Evolutionary conservation across 2,113 vertebrate genomes (phyloP).

Genomic region (Sciurus niger): DNA sequence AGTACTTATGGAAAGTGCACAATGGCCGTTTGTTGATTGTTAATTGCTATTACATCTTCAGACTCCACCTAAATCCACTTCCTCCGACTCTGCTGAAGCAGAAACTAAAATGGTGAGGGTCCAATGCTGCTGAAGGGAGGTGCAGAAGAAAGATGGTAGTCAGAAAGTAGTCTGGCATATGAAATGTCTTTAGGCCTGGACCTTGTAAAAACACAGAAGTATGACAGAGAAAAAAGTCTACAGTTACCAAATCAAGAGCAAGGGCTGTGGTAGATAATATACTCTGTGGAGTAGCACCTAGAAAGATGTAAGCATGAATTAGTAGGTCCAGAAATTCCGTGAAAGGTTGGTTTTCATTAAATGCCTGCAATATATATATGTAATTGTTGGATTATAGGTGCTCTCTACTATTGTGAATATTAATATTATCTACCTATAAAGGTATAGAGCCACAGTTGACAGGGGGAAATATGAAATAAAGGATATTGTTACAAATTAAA

Average conservation of each 20-base stretch:
- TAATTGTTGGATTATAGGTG: not conserved
- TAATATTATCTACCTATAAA: not conserved
- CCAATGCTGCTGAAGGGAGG: not conserved
- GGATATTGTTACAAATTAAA: not conserved
- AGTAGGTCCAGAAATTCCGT: not conserved
- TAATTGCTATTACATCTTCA: not conserved
- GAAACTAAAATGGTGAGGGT: not conserved
- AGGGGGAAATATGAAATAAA: not conserved
- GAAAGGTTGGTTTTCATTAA: not conserved
- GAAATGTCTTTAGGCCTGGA: not conserved
- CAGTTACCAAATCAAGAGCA: not conserved
- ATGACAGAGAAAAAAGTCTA: not conserved
- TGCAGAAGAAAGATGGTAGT: not conserved
- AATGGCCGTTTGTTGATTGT: not conserved
- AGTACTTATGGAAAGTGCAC: not conserved
- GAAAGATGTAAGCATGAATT: not conserved
- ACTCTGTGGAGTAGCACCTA: not conserved
- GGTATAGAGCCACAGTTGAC: not conserved
- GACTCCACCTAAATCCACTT: not conserved
- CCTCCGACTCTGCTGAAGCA: not conserved
- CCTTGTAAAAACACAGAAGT: not conserved
- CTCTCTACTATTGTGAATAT: not conserved
- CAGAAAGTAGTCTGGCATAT: not conserved
- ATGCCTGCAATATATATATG: not conserved
- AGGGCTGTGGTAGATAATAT: not conserved